A percentile compares a stretch with the other conserved stretches of the same genome.
phyloP scores from a whole-genome alignment of 2,888 invertebrate species.

The Meta bourneti region DNA sequence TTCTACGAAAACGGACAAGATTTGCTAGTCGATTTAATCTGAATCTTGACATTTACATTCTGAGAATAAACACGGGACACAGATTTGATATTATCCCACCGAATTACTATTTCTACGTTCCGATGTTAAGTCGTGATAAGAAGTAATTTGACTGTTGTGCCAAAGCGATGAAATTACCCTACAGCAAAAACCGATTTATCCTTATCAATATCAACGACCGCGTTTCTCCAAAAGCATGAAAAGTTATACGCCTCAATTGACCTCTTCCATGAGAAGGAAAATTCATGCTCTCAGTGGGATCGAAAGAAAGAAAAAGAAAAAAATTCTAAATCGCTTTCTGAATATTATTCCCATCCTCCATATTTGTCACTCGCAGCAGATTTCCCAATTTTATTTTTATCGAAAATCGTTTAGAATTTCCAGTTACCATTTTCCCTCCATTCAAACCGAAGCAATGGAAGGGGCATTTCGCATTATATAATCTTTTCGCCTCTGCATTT shows the following conservation, averaged over 20 bases:
- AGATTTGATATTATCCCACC: too few species aligned
- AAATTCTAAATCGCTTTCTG: slow-evolving; percentile 42
- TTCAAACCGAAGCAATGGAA: neutral
- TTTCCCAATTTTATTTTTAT: slow-evolving; percentile 58
- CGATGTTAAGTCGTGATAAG: neutral
- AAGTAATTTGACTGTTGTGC: neutral
- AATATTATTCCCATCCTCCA: slow-evolving; percentile 49
- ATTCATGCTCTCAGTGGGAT: neutral
- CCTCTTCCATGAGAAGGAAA: neutral
- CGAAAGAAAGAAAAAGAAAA: neutral
- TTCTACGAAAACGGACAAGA: too few species aligned
- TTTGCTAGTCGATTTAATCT: too few species aligned
- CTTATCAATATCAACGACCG: neutral
- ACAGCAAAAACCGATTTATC: neutral
- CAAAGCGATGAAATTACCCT: neutral
- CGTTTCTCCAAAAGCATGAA: neutral
- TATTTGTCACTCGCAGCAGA: slow-evolving; percentile 56
- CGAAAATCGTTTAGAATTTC: slow-evolving; percentile 66
- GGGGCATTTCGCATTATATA: slow-evolving; percentile 50
- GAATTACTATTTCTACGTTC: neutral
- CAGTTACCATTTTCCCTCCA: slow-evolving; percentile 4
- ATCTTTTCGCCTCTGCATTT: slow-evolving; percentile 50
- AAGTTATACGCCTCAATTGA: neutral
- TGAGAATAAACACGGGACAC: too few species aligned
- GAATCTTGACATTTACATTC: too few species aligned